Percentiles rank a stretch among this genome's conserved stretches.
Evolutionary conservation across 2,113 vertebrate species (phyloP).

Genomic region (Indicator indicator): DNA sequence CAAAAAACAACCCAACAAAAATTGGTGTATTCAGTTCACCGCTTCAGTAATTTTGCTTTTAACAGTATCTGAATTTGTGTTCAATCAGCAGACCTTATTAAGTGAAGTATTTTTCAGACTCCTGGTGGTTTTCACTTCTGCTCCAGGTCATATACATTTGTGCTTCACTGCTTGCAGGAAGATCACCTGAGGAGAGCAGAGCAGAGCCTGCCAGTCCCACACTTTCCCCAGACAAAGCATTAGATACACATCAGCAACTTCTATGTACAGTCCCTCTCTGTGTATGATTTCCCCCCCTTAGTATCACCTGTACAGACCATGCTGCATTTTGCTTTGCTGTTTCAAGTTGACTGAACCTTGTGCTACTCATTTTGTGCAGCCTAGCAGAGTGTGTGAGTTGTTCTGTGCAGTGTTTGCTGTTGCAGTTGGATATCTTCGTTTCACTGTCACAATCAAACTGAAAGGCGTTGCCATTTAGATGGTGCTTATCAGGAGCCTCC

Average conservation of each 20-base stretch:
- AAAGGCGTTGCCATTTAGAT: background rate
- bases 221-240: background rate
- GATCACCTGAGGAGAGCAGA: slow-evolving; percentile 26
- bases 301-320: background rate
- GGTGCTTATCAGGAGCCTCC: background rate
- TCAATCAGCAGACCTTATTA: background rate
- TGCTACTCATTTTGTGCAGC: background rate
- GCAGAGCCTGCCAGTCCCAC: background rate
- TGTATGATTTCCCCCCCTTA: background rate
- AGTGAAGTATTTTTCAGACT: background rate
- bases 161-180: background rate
- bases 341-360: background rate
- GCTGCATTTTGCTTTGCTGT: background rate
- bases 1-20: too few species aligned
- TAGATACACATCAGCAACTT: background rate
- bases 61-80: background rate
- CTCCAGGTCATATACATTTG: background rate
- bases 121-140: background rate
- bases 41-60: slow-evolving; percentile 4
- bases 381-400: background rate
- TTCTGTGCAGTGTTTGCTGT: background rate
- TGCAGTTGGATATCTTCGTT: background rate
- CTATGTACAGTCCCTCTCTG: background rate
- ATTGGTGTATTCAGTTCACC: background rate
- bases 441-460: background rate